Percentiles rank a stretch among this genome's conserved stretches.
phyloP scores from a whole-genome alignment of 2,113 vertebrate species.

The Myotis davidii region DNA sequence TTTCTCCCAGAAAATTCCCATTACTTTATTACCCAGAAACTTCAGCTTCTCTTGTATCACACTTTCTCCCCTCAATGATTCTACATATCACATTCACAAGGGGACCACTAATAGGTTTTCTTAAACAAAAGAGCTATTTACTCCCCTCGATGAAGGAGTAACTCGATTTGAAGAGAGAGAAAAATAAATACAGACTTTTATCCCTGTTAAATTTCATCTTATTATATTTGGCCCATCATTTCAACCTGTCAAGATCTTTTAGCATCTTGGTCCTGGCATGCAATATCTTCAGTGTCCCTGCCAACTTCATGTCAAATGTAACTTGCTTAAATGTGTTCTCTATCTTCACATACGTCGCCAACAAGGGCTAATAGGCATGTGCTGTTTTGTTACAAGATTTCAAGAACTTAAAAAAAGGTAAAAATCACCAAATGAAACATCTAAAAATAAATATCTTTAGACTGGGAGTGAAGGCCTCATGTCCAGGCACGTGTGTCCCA shows the following conservation, averaged over 20 bases:
- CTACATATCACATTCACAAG: neutral
- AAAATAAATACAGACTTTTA: slow-evolving; percentile 3
- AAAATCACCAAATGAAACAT: slow-evolving; percentile 30
- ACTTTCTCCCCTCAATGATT: neutral
- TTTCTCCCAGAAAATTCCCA: neutral
- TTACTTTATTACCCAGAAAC: neutral
- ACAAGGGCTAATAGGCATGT: slow-evolving; percentile 67
- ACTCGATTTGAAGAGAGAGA: neutral
- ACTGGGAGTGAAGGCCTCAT: neutral
- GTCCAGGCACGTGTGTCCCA: neutral
- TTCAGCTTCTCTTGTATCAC: neutral
- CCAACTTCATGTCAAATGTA: slow-evolving; percentile 70
- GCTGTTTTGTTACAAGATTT: slow-evolving; percentile 52
- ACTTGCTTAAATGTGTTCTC: slow-evolving; percentile 55
- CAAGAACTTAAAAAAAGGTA: slow-evolving; percentile 26
- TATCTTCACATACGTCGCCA: slow-evolving; percentile 44
- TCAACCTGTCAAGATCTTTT: slow-evolving; percentile 67
- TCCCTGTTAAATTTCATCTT: slow-evolving; percentile 53
- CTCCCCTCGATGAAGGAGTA: neutral
- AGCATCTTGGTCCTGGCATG: slow-evolving; percentile 59
- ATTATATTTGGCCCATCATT: slow-evolving; percentile 70
- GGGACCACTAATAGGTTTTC: neutral
- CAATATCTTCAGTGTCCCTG: slow-evolving; percentile 17
- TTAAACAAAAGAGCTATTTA: neutral
- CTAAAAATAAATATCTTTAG: slow-evolving; percentile 42